phyloP scores from a whole-genome alignment of 2,797 vertebrate species.

The Schizopygopsis malacanthus region DNA sequence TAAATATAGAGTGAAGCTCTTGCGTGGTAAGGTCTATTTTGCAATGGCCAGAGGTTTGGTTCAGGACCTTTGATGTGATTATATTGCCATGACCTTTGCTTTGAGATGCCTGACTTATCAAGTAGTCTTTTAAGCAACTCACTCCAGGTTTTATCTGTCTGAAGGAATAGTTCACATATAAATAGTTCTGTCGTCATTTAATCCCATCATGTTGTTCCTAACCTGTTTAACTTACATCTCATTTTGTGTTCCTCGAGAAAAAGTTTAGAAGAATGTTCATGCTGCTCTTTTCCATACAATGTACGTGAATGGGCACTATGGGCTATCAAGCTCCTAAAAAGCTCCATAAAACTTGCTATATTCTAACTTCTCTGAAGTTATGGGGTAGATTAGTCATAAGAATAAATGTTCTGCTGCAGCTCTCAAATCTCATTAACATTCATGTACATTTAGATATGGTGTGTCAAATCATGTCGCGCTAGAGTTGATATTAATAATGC shows the following conservation, averaged over 20 bases:
- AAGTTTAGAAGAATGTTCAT: neutral
- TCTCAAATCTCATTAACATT: slow-evolving; percentile 9
- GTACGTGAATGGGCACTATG: neutral
- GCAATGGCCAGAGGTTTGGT: slow-evolving; percentile 61
- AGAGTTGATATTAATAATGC: neutral
- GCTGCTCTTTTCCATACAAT: neutral
- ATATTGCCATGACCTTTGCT: slow-evolving; percentile 68
- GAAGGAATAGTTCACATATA: neutral
- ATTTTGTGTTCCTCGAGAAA: too few relatives aligned
- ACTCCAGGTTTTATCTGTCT: slow-evolving; percentile 9
- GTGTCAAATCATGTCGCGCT: neutral
- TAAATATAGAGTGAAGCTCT: slow-evolving; percentile 38
- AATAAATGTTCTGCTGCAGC: neutral
- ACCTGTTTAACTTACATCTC: neutral
- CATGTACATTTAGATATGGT: neutral
- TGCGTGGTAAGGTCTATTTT: slow-evolving; percentile 39
- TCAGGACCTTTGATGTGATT: slow-evolving; percentile 75
- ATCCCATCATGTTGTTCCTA: neutral
- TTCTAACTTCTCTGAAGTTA: neutral
- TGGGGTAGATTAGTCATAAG: neutral
- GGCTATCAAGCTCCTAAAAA: neutral
- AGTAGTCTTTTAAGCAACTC: neutral
- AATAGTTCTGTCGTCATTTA: neutral
- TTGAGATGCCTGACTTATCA: slow-evolving; percentile 9
- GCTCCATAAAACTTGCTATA: neutral